phyloP scores from a whole-genome alignment of 2,113 vertebrate genomes.

The Poicephalus meyeri region DNA sequence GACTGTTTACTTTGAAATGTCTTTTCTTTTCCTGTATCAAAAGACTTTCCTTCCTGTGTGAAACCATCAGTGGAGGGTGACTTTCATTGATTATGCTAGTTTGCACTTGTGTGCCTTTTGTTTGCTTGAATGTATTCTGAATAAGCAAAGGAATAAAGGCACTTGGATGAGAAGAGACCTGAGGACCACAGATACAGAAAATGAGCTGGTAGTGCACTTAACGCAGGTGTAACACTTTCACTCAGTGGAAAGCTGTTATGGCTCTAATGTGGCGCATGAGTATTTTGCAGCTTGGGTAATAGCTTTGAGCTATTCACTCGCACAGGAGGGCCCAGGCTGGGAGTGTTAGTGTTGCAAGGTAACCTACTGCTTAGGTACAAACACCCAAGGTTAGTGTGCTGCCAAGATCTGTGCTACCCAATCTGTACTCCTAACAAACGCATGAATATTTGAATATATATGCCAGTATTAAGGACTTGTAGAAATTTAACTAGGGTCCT shows the following conservation, averaged over 20 bases:
- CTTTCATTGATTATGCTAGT: constrained; percentile 7
- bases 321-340: neutral
- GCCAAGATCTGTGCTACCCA: neutral
- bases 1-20: constrained; percentile 47
- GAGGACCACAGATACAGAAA: constrained; percentile 5
- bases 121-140: constrained; percentile 57
- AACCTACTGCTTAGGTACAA: constrained; percentile 4
- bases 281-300: neutral
- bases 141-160: constrained; percentile 26
- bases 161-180: constrained; percentile 8
- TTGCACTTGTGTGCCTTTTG: constrained; percentile 54
- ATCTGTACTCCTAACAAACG: neutral
- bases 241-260: neutral
- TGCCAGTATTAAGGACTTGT: constrained; percentile 53
- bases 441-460: neutral
- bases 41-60: constrained; percentile 33
- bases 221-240: neutral
- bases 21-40: neutral
- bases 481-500: neutral
- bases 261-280: neutral
- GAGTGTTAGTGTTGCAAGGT: neutral
- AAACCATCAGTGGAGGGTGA: neutral
- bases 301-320: neutral
- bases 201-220: constrained; percentile 21
- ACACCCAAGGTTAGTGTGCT: neutral